Base-by-base conservation (phyloP, 2,797 vertebrate genomes). In the Labroides dimidiatus region DNA sequence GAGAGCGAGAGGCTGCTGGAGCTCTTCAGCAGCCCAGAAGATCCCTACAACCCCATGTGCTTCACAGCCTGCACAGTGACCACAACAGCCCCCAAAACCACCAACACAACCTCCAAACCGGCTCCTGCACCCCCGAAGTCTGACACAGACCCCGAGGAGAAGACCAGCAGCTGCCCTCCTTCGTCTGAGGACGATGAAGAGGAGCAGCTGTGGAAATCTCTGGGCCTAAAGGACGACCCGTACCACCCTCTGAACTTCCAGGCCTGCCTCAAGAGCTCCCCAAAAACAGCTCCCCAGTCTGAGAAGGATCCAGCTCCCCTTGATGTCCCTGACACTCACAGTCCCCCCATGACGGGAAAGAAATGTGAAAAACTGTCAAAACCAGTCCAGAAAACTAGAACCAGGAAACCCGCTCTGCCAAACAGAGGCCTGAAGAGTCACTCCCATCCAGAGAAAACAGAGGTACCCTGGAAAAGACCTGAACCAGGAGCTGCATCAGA, bases 31-130 rank as follows among this genome's bases (percentile, higher is more conserved):
- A 76, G 64, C 7, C 82, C 91, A 0, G 79, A 69, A 3, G 93
- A 95, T 82, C 93, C 94, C 6, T 95, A 94, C 77, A 93, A 94
- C 49, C 95, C 93, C n/a, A 72, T 95, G 84, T 90, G 91, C 53
- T 95, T 95, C 80, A 93, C 88, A 0, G 94, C 94, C 0, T 80
- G 88, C 57, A 63, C 86, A 0, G 56, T 80, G 52, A 92, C 73
- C 77, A 81, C 56, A 65, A 63, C 49, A 0, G 6, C 64, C 6
- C 39, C 78, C 11, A 72, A 75, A 30, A 53, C 42, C 48, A 60
- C 58, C 48, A 20, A 14, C 56, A n/a, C 44, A 1, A 47, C 11
- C 15, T 55, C 36, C 12, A 73, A 54, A 37, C 62, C 77, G 9
- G 71, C 52, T 3, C 75, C n/a, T n/a, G n/a, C n/a, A n/a, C n/a